A percentile compares a stretch with the other conserved stretches of the same genome.
Evolutionary conservation across 1,140 invertebrate species (phyloP).

Genomic region (Pseudomyrmex gracilis): DNA sequence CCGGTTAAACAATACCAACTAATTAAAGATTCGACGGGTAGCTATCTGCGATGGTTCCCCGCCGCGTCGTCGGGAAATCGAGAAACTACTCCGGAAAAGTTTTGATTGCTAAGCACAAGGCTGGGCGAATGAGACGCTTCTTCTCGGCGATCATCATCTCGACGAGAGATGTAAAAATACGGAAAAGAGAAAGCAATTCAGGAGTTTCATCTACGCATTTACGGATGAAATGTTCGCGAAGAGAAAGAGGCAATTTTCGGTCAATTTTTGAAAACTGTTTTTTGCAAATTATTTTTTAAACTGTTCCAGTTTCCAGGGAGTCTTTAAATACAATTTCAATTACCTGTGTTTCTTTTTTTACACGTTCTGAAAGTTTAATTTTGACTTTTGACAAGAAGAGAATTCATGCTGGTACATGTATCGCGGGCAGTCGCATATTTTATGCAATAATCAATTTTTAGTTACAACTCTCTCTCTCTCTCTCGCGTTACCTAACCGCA

Average conservation of each 20-base stretch:
- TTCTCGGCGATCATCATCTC: neutral
- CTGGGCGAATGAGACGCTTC: neutral
- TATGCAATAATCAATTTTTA: neutral
- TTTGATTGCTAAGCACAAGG: constrained; percentile 1
- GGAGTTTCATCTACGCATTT: neutral
- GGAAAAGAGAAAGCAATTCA: too few relatives aligned
- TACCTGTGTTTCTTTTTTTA: too few relatives aligned
- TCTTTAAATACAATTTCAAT: too few relatives aligned
- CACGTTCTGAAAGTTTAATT: too few relatives aligned
- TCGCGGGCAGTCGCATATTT: neutral
- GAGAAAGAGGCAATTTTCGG: too few relatives aligned
- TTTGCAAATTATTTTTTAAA: too few relatives aligned
- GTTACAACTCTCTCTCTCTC: neutral
- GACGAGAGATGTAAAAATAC: neutral
- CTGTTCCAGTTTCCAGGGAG: too few relatives aligned
- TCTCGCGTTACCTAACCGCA: neutral
- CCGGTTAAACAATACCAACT: constrained; percentile 76
- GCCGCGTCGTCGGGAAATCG: constrained; percentile 7
- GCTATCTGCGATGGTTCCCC: neutral
- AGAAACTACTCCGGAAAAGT: constrained; percentile 20
- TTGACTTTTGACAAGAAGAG: neutral
- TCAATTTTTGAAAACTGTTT: too few relatives aligned
- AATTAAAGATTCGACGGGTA: constrained; percentile 78
- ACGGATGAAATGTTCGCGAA: neutral
- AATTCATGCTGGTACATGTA: neutral